Conservation (phyloP, 2,797 vertebrate genomes). For the Typhlichthys eigenmanni region DNA sequence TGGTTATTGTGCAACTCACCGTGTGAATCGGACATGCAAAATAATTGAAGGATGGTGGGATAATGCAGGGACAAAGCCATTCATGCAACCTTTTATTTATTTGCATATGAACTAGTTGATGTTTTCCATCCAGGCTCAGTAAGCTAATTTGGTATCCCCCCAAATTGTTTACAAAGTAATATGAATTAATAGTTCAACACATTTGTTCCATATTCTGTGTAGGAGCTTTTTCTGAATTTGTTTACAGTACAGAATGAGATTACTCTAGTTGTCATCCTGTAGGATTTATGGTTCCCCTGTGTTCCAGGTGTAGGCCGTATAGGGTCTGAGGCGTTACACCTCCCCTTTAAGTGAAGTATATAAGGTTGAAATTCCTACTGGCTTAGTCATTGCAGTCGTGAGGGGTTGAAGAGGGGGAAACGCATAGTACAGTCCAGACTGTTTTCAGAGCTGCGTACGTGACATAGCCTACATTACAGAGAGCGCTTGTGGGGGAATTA, state of each 20-base stretch:
- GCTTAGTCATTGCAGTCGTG: slow-evolving; percentile 84
- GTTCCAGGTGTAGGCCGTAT: slow-evolving; percentile 11
- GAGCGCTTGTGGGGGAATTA: slow-evolving; percentile 70
- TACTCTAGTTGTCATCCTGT: not conserved
- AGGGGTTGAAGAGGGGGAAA: slow-evolving; percentile 79
- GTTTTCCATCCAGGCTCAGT: slow-evolving; percentile 1
- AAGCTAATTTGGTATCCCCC: slow-evolving; percentile 14
- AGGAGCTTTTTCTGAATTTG: slow-evolving; percentile 18
- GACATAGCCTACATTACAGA: slow-evolving; percentile 31
- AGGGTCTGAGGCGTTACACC: slow-evolving; percentile 31
- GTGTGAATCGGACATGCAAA: not conserved
- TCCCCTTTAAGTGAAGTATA: slow-evolving; percentile 81
- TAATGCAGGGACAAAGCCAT: not conserved
- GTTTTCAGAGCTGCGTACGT: slow-evolving; percentile 62
- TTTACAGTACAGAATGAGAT: slow-evolving; percentile 25
- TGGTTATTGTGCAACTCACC: not conserved
- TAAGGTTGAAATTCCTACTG: slow-evolving; percentile 83
- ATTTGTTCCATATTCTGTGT: slow-evolving; percentile 7
- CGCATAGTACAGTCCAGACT: slow-evolving; percentile 73
- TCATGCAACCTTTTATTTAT: not conserved
- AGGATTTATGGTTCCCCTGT: slow-evolving; percentile 14
- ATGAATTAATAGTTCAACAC: slow-evolving; percentile 10
- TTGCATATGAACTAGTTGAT: slow-evolving; percentile 5
- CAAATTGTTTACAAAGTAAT: slow-evolving; percentile 15
- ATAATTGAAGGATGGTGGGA: not conserved